Base-by-base conservation (phyloP, 2,113 vertebrate genomes). In the Prionailurus bengalensis region DNA sequence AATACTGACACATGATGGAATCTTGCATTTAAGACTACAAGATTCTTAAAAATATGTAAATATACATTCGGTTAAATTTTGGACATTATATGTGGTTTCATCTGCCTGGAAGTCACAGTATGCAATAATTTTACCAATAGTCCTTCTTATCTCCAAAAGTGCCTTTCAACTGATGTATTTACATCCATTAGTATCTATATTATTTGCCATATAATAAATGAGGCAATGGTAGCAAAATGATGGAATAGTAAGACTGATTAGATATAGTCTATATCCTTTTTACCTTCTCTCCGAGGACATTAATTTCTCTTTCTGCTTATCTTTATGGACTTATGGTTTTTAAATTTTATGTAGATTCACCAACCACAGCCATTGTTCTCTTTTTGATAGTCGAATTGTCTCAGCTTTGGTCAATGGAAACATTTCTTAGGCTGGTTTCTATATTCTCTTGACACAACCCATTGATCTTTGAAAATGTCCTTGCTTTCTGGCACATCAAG, bases 401-500 rank as follows among this genome's bases (percentile, higher is more conserved):
- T 89, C 66, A 78, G 21, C 11, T 81, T 65, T 45, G 36, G 25
- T 53, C 11, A 58, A 5, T 87, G 48, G 45, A 1, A 84, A 11
- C 1, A 27, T 11, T 74, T 65, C 84, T 70, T 39, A 63, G 15
- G 17, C 29, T 53, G 45, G 13, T n/a, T 82, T 58, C 82, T 76
- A 8, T 48, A 11, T 83, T 45, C n/a, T 94, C 42, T 53, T 79
- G 42, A 65, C 27, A 55, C 48, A 70, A 90, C 2, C 36, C 73
- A 74, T 36, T 85, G 51, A 74, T 84, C 71, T 95, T 94, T 45
- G 39, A 81, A 97, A 96, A 95, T 61, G 36, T n/a, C 65, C 13
- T 91, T 93, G 13, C 48, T 94, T 93, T 79, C 92, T 96, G 65
- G 14, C 71, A 58, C 36, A 66, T 90, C 87, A 58, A 61, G 21